A percentile compares a stretch with the other conserved stretches of the same genome.
phyloP scores from a whole-genome alignment of 2,888 invertebrate species.

The Chamaedrilus cognettii region DNA sequence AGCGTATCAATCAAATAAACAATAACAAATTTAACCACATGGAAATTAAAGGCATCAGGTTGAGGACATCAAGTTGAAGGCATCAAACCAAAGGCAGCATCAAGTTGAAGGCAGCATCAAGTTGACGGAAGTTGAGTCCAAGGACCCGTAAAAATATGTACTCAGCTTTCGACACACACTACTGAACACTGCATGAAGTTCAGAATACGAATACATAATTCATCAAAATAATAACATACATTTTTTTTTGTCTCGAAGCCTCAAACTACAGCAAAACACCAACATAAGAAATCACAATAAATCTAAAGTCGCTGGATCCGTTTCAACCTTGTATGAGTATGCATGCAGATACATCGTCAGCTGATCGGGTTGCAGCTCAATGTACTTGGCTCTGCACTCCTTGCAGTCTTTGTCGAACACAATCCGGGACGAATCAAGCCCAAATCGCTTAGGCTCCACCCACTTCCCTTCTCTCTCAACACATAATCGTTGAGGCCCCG shows the following conservation, averaged over 20 bases:
- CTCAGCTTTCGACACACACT: too few relatives aligned
- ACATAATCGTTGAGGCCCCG: too few relatives aligned
- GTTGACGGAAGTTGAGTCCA: too few relatives aligned
- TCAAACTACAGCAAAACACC: not conserved
- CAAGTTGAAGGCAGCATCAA: too few relatives aligned
- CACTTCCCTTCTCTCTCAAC: too few relatives aligned
- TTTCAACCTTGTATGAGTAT: constrained; percentile 56
- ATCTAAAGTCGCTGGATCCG: too few relatives aligned
- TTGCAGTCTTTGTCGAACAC: constrained; percentile 79
- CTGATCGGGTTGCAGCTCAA: constrained; percentile 88
- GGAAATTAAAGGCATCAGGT: not conserved
- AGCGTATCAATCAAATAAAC: too few relatives aligned
- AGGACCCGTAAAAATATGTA: too few relatives aligned
- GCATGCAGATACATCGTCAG: constrained; percentile 96
- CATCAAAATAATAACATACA: too few relatives aligned
- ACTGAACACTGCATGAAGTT: too few relatives aligned
- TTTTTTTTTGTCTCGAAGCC: not conserved
- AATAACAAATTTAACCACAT: not conserved
- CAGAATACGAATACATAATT: too few relatives aligned
- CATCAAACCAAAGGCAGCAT: too few relatives aligned
- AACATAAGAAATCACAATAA: constrained; percentile 58
- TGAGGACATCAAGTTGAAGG: not conserved
- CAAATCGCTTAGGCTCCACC: not conserved
- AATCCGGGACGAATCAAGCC: not conserved
- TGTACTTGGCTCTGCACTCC: constrained; percentile 88